A percentile compares a stretch with the other conserved stretches of the same genome.
Conservation (phyloP, 2,113 vertebrate species). For the Xiphophorus couchianus region DNA sequence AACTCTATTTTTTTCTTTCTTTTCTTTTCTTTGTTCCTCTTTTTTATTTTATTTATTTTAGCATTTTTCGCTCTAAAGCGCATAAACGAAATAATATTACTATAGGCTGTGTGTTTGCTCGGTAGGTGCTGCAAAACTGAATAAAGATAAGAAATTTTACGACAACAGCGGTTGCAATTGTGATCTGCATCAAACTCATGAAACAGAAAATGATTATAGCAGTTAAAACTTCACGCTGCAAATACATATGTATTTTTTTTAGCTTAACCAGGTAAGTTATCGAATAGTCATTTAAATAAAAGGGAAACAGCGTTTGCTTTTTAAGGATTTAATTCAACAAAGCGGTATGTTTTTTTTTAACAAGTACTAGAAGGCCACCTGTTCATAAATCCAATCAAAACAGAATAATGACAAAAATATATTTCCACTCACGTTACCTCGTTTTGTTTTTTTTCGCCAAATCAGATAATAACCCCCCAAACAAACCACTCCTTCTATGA, state of each 20-base stretch:
- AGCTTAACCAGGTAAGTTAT: not conserved
- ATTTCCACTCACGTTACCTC: slow-evolving; percentile 22
- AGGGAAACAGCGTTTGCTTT: too few species aligned
- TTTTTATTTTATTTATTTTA: too few species aligned
- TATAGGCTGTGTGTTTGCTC: not conserved
- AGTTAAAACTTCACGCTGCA: not conserved
- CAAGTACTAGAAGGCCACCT: too few species aligned
- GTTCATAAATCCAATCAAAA: too few species aligned
- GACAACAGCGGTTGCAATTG: not conserved
- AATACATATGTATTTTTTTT: slow-evolving; percentile 3
- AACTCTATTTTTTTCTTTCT: not conserved
- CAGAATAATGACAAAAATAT: not conserved
- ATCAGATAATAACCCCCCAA: slow-evolving; percentile 30
- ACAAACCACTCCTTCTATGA: slow-evolving; percentile 41
- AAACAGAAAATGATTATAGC: not conserved
- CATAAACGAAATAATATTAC: not conserved
- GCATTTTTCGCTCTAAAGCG: slow-evolving; percentile 13
- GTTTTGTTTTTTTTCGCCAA: not conserved
- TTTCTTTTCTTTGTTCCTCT: too few species aligned
- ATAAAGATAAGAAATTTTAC: not conserved
- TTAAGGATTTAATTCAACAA: too few species aligned
- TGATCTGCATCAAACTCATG: not conserved
- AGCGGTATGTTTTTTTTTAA: too few species aligned
- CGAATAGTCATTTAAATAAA: not conserved
- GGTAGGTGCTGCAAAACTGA: not conserved